These are phyloP conservation scores for Tethea ocularis DNA, from an alignment of 2,888 invertebrate genomes.

Conservation along the genomic window DNA sequence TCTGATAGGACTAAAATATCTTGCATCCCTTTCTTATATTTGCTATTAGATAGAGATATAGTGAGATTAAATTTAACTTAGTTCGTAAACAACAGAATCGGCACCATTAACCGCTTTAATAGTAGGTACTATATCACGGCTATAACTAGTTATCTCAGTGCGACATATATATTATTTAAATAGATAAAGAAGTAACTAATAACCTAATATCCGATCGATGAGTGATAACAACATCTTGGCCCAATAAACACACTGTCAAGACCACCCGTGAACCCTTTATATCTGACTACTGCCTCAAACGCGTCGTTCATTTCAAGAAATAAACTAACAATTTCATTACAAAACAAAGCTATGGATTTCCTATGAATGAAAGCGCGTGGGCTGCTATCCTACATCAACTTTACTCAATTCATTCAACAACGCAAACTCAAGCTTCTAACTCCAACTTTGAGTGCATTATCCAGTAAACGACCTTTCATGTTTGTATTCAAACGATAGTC, in stretches of 20 bases:
- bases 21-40: too few relatives aligned
- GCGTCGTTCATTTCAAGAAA: constrained; percentile 71
- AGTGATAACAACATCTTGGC: constrained; percentile 19
- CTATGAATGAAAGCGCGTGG: constrained; percentile 79
- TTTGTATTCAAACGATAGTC: constrained; percentile 27
- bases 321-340: constrained; percentile 77
- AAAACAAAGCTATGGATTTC: constrained; percentile 74
- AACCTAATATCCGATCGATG: constrained; percentile 35
- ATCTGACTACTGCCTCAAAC: constrained; percentile 46
- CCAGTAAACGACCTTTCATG: constrained; percentile 17
- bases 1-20: too few relatives aligned
- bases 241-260: constrained; percentile 46
- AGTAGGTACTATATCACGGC: too few relatives aligned
- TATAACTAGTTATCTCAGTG: too few relatives aligned
- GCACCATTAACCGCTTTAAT: too few relatives aligned
- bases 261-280: constrained; percentile 64
- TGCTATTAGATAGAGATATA: too few relatives aligned
- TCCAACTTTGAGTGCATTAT: constrained; percentile 28
- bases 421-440: constrained; percentile 42
- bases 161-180: constrained; percentile 17
- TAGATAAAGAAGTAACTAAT: constrained; percentile 45
- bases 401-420: constrained; percentile 21
- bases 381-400: constrained; percentile 66
- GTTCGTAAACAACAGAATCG: too few relatives aligned
- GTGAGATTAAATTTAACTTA: too few relatives aligned